Percentiles rank a stretch among this genome's conserved stretches.
phyloP scores from a whole-genome alignment of 2,113 vertebrate species.

The Sus scrofa region DNA sequence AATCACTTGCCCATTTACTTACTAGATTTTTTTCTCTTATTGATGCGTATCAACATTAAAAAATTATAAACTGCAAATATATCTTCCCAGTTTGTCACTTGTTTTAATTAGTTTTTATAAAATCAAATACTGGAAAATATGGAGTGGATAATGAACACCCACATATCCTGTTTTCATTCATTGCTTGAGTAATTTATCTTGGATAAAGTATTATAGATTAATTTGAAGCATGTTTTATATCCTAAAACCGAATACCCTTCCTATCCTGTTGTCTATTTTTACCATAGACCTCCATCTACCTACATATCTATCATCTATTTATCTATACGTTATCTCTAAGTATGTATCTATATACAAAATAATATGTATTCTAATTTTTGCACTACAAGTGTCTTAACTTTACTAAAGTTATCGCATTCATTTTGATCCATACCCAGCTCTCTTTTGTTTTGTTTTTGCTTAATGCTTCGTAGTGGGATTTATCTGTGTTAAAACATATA shows the following conservation, averaged over 20 bases:
- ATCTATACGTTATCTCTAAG: not conserved
- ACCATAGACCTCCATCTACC: not conserved
- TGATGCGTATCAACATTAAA: not conserved
- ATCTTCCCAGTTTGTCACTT: not conserved
- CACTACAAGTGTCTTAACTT: not conserved
- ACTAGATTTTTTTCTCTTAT: not conserved
- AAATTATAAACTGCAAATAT: conserved; percentile 13
- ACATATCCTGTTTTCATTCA: not conserved
- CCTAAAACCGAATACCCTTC: not conserved
- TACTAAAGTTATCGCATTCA: not conserved
- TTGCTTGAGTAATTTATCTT: not conserved
- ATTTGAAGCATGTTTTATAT: not conserved
- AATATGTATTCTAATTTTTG: not conserved
- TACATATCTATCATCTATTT: not conserved
- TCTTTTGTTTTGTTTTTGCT: not conserved
- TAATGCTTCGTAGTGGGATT: not conserved
- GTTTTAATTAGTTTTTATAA: not conserved
- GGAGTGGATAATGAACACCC: not conserved
- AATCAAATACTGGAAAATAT: not conserved
- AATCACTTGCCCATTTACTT: not conserved
- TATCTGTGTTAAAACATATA: not conserved
- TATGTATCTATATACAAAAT: not conserved
- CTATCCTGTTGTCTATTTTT: not conserved
- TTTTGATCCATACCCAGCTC: not conserved
- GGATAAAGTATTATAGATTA: not conserved